Evolutionary conservation across 2,113 vertebrate species (phyloP), one percentile per base, ranked within the genome.

Genomic region (Gallinago media): DNA sequence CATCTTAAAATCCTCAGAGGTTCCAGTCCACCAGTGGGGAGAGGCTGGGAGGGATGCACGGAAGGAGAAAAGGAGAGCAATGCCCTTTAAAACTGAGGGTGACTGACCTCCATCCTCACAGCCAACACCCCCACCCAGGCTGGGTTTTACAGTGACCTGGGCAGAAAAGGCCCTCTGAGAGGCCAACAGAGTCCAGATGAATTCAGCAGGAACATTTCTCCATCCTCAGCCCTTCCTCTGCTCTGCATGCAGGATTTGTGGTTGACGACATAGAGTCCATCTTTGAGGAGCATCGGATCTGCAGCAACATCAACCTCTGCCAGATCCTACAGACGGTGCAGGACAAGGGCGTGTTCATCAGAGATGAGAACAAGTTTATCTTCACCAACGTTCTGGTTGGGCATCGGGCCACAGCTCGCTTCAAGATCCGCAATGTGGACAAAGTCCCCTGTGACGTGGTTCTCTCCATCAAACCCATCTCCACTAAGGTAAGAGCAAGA

Each of bases 271-370:
- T 96, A 3, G 42, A 56, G 23, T 97, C 97, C 54, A 98, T 99
- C 86, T 99, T 99, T 59, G 99, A 99, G 94, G 99, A 99, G 72
- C 99, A 99, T 94, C 97, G 97, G 8, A 78, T 99, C 80, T 99
- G 99, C 84, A 97, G 88, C 68, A 98, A 92, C 70, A 55, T 70
- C 79, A 96, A 94, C 74, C 97, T 99, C 72, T 79, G 96, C 73
- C 96, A 88, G 55, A 96, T 96, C 21, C 97, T 98, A 44, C 98
- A 96, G 81, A 98, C 96, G 2, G 42, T 87, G 65, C 91, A 96
- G 38, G 97, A 97, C 10, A 70, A 90, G 3, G 97, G 99, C 0
- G 74, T 99, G 68, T 99, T 98, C 7, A 23, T 99, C 81, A 97
- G 95, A 46, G 98, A 99, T 0, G 98, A 99, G 86, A 99, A 99